Conservation (phyloP, 2,888 invertebrate species). For the Oxytorus armatus region DNA sequence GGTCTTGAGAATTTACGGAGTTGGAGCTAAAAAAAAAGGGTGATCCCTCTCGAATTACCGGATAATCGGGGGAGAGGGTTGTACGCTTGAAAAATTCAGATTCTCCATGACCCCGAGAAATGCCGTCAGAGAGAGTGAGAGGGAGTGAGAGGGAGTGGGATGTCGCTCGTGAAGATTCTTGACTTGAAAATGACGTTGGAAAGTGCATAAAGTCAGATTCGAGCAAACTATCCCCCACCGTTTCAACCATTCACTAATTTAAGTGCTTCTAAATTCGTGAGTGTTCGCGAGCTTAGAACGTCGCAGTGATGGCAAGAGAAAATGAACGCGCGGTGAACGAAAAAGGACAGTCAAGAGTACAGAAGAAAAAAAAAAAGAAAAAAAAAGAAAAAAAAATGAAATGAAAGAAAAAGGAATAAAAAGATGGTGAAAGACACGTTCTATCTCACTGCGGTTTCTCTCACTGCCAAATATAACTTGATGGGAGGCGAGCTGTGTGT, state of each 20-base stretch:
- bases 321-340: conserved; percentile 34
- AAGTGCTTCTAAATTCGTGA: conserved; percentile 77
- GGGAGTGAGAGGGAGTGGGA: background rate
- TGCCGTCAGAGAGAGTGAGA: background rate
- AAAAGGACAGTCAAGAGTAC: conserved; percentile 9
- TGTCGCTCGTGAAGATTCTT: background rate
- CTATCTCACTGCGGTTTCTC: conserved; percentile 61
- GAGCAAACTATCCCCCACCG: background rate
- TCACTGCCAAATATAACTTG: conserved; percentile 70
- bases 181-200: background rate
- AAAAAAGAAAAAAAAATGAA: conserved; percentile 51
- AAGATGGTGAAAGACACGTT: conserved; percentile 64
- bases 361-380: conserved; percentile 40
- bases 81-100: conserved; percentile 21
- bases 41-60: conserved; percentile 44
- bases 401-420: conserved; percentile 53
- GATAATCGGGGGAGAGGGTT: background rate
- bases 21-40: conserved; percentile 8
- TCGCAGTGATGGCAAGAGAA: conserved; percentile 25
- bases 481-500: conserved; percentile 11
- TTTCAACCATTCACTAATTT: conserved; percentile 72
- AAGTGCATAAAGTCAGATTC: background rate
- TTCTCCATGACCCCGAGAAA: conserved; percentile 34
- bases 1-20: conserved; percentile 25
- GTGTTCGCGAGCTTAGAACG: conserved; percentile 20